Base-by-base conservation (phyloP, 2,113 vertebrate genomes). In the Phoenicopterus ruber region DNA sequence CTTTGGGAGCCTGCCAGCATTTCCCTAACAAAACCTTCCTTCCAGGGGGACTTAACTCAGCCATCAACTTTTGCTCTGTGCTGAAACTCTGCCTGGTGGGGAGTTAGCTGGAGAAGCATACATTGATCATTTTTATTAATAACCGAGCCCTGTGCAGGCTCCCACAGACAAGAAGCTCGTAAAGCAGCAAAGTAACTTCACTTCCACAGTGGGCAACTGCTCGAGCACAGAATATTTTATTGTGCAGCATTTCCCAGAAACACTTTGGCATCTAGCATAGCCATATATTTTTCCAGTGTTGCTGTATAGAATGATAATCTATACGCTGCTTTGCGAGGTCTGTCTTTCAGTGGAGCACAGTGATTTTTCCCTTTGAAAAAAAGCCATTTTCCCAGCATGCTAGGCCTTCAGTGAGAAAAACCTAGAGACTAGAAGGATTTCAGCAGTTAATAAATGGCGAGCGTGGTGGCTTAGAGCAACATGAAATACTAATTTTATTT, bases 121-220 rank as follows among this genome's bases (percentile, higher is more conserved):
- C 82, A 88, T 83, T 85, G 94, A 96, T 97, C 78, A 95, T 90
- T 93, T 92, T 96, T 91, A 91, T 93, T 95, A 96, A 89, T 86
- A 91, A 88, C 91, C 4, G 0, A 82, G 59, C 76, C 78, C n/a
- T 20, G 4, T 19, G 65, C 82, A 70, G 38, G 59, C 91, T 95
- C 81, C 87, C 92, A 55, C 74, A 82, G 55, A 62, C 62, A 54
- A 93, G 86, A 11, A 91, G 70, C 73, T 93, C 21, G 1, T 94
- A 87, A 88, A 97, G 79, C 93, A 91, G 83, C 61, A 61, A 65
- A 85, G 66, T 21, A 82, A 63, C 87, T 91, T 74, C 67, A 42
- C 24, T 91, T 90, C 82, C 79, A 86, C 67, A 63, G 62, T 25
- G 65, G 77, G 72, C 61, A 61, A 65, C 20, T 50, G 66, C 76